phyloP scores from a whole-genome alignment of 2,888 invertebrate genomes.

The Pterostichus niger region DNA sequence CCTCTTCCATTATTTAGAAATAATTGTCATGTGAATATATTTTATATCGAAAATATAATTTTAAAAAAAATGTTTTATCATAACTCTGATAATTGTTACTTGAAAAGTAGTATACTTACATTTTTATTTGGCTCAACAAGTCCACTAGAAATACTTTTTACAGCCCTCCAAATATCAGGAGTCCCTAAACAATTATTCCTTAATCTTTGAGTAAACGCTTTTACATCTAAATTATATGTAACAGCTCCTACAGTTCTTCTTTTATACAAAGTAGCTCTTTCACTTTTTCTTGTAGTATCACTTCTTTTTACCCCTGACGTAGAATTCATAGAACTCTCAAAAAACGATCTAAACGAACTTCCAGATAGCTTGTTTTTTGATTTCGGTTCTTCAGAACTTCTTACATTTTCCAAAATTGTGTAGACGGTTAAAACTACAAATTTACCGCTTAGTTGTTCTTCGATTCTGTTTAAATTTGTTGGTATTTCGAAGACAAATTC shows the following conservation, averaged over 20 bases:
- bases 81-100: too few species aligned
- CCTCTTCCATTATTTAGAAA: too few species aligned
- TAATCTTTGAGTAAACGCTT: constrained; percentile 82
- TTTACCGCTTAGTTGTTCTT: constrained; percentile 82
- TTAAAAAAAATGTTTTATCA: too few species aligned
- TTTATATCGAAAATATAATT: too few species aligned
- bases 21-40: too few species aligned
- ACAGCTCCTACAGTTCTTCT: constrained; percentile 84
- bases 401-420: constrained; percentile 81
- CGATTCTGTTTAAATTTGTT: constrained; percentile 77
- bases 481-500: constrained; percentile 86
- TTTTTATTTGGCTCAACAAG: constrained; percentile 78
- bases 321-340: constrained; percentile 68
- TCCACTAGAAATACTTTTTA: constrained; percentile 84
- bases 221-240: constrained; percentile 84
- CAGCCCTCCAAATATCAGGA: constrained; percentile 85
- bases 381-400: constrained; percentile 74
- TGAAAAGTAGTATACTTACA: constrained; percentile 73
- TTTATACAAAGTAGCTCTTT: constrained; percentile 81
- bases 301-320: constrained; percentile 32
- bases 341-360: constrained; percentile 66
- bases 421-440: constrained; percentile 85
- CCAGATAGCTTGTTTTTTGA: constrained; percentile 72
- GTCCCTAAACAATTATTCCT: constrained; percentile 82
- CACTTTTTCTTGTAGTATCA: constrained; percentile 75